Base-by-base conservation (phyloP, 2,888 invertebrate species). In the Aspidapion aeneum region DNA sequence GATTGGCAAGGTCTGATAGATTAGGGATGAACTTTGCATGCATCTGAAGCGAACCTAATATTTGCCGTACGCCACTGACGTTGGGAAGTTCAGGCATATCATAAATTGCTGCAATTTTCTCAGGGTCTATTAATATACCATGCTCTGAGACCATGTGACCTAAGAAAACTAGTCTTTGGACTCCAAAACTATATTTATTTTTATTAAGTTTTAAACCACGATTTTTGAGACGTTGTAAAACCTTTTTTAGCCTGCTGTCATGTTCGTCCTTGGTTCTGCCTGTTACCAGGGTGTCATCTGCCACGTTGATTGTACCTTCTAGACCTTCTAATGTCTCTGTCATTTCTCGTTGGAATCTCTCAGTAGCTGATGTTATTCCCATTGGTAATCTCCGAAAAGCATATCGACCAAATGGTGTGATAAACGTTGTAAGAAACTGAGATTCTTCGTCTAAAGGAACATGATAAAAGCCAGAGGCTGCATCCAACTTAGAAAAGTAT, bases 121-220 rank as follows among this genome's bases (percentile, higher is more conserved):
- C n/a, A n/a, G n/a, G n/a, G n/a, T n/a, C n/a, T n/a, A n/a, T n/a
- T n/a, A n/a, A n/a, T n/a, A n/a, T n/a, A n/a, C n/a, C n/a, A n/a
- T n/a, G n/a, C n/a, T n/a, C n/a, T n/a, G n/a, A n/a, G n/a, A n/a
- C n/a, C n/a, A n/a, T n/a, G n/a, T n/a, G n/a, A 3, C 75, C 75
- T 49, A 75, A 48, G 61, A 72, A 72, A n/a, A 66, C 66, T 3
- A 75, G 51, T 60, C 66, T 51, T 12, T 52, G 55, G 1, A 67
- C 63, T 1, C 66, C 64, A 57, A 75, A 73, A 9, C 62, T 20
- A 65, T 75, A 75, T 66, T 76, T 74, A 1, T 68, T 60, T 52
- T 65, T 57, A 60, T 74, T 74, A n/a, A n/a, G n/a, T n/a, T n/a
- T n/a, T n/a, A n/a, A n/a, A n/a, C n/a, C n/a, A n/a, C n/a, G n/a